Evolutionary conservation across 2,797 vertebrate genomes (phyloP).

Genomic region (Tolypeutes matacus): DNA sequence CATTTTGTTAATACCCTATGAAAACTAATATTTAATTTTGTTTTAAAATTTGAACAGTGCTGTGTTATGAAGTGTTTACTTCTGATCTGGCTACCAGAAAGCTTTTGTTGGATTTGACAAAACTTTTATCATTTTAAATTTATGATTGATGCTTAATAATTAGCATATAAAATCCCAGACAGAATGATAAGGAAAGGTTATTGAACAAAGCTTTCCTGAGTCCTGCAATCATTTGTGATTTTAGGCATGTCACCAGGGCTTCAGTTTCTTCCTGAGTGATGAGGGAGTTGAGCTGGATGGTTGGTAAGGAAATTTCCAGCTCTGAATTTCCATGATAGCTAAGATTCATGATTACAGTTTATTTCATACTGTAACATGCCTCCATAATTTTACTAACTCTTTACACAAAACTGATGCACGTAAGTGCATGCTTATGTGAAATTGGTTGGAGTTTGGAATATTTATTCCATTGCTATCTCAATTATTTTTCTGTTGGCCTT

Average conservation of each 20-base stretch:
- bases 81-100: slow-evolving; percentile 46
- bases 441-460: slow-evolving; percentile 60
- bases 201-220: slow-evolving; percentile 52
- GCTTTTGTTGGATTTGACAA: slow-evolving; percentile 63
- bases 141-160: slow-evolving; percentile 42
- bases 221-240: slow-evolving; percentile 18
- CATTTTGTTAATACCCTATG: slow-evolving; percentile 40
- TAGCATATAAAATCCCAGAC: slow-evolving; percentile 39
- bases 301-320: slow-evolving; percentile 66
- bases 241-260: slow-evolving; percentile 39
- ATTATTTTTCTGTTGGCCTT: slow-evolving; percentile 69
- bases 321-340: slow-evolving; percentile 2
- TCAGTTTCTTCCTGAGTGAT: slow-evolving; percentile 62
- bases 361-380: slow-evolving; percentile 1
- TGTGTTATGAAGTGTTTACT: slow-evolving; percentile 51
- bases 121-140: slow-evolving; percentile 62
- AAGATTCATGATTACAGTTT: slow-evolving; percentile 15
- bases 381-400: slow-evolving; percentile 46
- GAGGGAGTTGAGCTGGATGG: slow-evolving; percentile 42
- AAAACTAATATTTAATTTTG: slow-evolving; percentile 63
- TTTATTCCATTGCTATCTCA: slow-evolving; percentile 56
- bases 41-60: slow-evolving; percentile 56
- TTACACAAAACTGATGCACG: slow-evolving; percentile 58
- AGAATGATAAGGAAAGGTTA: neutral
- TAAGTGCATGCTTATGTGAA: slow-evolving; percentile 61